Evolutionary conservation across 2,888 invertebrate genomes (phyloP), one percentile per base, ranked within the genome.

Genomic region (Tipula confusa): DNA sequence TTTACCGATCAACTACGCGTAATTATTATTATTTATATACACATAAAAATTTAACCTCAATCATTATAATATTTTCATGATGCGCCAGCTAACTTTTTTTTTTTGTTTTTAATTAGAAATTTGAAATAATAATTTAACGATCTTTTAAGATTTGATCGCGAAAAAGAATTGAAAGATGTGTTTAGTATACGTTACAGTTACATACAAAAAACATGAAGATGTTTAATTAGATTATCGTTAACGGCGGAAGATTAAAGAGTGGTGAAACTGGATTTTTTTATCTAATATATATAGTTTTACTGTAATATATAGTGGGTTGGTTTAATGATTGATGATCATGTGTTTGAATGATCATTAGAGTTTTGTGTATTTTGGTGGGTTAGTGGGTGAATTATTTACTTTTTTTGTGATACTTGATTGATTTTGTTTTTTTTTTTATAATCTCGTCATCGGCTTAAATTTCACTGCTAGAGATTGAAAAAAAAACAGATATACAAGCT

Each of bases 21-120:
- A 64, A 9, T 64, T 64, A 9, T 18, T 64, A 64, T 24, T 64
- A 7, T 15, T 0, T 15, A 15, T 43, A 43, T 43, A 43, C 43
- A 43, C 43, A 18, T 64, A 24, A 11, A 9, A 64, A 64, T 64
- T 64, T 64, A 64, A 64, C 64, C 64, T 64, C 64, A 64, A 64
- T 64, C 64, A 24, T 36, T 9, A 36, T n/a, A n/a, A n/a, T n/a
- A n/a, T 64, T 24, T n/a, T 24, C 24, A 24, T 24, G n/a, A n/a
- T n/a, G n/a, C 24, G 7, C 4, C 18, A 2, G 24, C 18, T 24
- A 11, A 24, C 64, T 64, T 64, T 64, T 64, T 64, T 64, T 64
- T 64, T 64, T 64, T 64, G 18, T 64, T 64, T 64, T 24, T 64
- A 64, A 64, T 64, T 64, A 64, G 64, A 64, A 64, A 64, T 64